These are phyloP conservation scores for Myotis lucifugus DNA, from an alignment of 2,113 vertebrate genomes.

Conservation along the genomic window DNA sequence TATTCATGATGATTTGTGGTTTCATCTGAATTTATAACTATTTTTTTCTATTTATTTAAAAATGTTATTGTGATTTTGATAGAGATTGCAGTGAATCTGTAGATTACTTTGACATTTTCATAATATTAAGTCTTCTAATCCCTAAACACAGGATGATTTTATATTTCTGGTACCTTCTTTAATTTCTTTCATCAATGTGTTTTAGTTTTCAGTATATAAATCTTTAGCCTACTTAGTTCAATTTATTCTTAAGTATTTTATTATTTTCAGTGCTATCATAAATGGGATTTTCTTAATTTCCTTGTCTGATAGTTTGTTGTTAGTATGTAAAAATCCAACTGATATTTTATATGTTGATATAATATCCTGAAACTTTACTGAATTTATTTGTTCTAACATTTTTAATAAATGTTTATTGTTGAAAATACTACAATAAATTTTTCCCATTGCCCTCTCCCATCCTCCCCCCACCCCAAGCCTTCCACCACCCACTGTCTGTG, in stretches of 20 bases:
- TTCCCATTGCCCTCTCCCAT: too few relatives aligned
- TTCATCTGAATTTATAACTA: neutral
- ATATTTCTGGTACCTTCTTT: neutral
- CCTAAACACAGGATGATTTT: neutral
- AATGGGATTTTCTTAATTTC: neutral
- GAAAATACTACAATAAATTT: too few relatives aligned
- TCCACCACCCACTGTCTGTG: too few relatives aligned
- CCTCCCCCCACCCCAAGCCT: too few relatives aligned
- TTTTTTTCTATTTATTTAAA: neutral
- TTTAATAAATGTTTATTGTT: neutral
- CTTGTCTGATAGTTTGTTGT: neutral
- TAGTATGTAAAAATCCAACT: neutral
- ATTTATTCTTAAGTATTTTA: neutral
- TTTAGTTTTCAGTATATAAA: neutral
- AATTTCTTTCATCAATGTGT: neutral
- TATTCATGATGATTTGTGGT: neutral
- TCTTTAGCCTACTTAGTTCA: neutral
- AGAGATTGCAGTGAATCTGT: too few relatives aligned
- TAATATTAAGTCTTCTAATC: neutral
- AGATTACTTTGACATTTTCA: neutral
- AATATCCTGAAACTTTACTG: neutral
- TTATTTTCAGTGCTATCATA: neutral
- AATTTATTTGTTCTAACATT: neutral
- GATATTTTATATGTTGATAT: neutral
- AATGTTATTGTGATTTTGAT: neutral